Percentiles rank a stretch among this genome's conserved stretches.
These are phyloP conservation scores for Drosophila dives DNA, from an alignment of 2,888 invertebrate species.

Conservation along the genomic window DNA sequence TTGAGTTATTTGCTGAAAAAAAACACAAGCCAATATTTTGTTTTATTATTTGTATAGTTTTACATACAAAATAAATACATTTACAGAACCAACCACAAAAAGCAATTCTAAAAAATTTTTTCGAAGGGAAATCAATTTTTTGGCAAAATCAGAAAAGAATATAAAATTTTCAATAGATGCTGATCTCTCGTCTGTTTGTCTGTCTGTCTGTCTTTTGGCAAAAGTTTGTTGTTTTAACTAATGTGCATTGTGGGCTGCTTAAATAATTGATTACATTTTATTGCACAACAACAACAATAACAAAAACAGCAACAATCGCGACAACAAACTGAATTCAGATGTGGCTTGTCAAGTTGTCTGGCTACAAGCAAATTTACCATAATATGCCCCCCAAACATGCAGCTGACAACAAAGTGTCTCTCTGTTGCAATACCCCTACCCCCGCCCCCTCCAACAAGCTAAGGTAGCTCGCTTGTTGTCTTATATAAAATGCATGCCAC, in stretches of 20 bases:
- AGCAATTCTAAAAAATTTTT: not conserved
- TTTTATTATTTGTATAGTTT: not conserved
- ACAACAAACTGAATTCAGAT: slow-evolving; percentile 56
- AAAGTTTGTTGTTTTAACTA: slow-evolving; percentile 23
- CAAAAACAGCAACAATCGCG: slow-evolving; percentile 28
- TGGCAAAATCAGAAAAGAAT: slow-evolving; percentile 15
- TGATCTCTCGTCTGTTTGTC: not conserved
- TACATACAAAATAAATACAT: not conserved
- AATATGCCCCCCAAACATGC: slow-evolving; percentile 37
- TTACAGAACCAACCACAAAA: not conserved
- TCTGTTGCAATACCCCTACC: slow-evolving; percentile 8
- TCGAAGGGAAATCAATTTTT: not conserved
- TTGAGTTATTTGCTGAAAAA: not conserved
- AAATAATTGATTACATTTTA: slow-evolving; percentile 81
- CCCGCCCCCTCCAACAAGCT: not conserved
- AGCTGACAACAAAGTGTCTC: slow-evolving; percentile 40
- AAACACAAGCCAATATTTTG: not conserved
- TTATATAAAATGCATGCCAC: slow-evolving; percentile 76
- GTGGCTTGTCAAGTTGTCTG: slow-evolving; percentile 67
- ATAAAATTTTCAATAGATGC: slow-evolving; percentile 5
- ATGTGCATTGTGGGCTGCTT: slow-evolving; percentile 68
- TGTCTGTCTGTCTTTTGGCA: not conserved
- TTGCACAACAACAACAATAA: slow-evolving; percentile 52
- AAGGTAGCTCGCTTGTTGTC: slow-evolving; percentile 47
- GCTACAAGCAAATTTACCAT: slow-evolving; percentile 40